These are phyloP conservation scores for Oophaga sylvatica DNA, from an alignment of 2,797 vertebrate species.

Conservation along the genomic window DNA sequence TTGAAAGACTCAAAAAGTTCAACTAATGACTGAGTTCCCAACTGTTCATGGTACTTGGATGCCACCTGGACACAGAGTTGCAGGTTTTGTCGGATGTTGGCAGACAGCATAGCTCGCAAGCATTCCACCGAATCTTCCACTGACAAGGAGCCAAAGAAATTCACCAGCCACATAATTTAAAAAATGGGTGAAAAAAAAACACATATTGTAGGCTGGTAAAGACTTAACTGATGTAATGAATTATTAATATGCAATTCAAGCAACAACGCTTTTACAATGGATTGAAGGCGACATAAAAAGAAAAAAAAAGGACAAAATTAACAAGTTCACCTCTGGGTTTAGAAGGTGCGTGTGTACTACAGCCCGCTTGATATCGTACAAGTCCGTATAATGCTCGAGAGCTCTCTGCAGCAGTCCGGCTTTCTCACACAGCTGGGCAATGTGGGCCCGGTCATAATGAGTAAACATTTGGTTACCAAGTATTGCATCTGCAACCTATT, in stretches of 20 bases:
- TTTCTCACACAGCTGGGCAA: conserved; percentile 93
- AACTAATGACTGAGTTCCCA: conserved; percentile 85
- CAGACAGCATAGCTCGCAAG: conserved; percentile 86
- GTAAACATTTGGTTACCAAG: conserved; percentile 95
- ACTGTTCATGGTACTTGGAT: conserved; percentile 90
- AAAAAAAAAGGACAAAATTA: background rate
- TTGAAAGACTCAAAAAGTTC: conserved; percentile 94
- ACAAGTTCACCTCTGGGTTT: conserved; percentile 84
- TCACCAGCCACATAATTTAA: conserved; percentile 86
- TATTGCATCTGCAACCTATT: conserved; percentile 91
- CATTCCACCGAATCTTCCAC: conserved; percentile 91
- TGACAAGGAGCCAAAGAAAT: conserved; percentile 89
- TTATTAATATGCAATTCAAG: background rate
- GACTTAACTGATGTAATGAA: background rate
- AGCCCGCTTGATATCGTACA: conserved; percentile 88
- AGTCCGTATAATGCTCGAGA: conserved; percentile 88
- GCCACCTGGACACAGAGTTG: conserved; percentile 90
- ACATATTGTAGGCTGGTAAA: background rate
- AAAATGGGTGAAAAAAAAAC: background rate
- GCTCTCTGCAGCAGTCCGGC: conserved; percentile 89
- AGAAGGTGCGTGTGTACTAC: conserved; percentile 89
- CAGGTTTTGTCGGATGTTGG: conserved; percentile 90
- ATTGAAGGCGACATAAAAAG: background rate
- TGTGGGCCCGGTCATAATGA: conserved; percentile 87
- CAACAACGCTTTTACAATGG: background rate